A percentile compares a stretch with the other conserved stretches of the same genome.
Evolutionary conservation across 1,140 invertebrate genomes (phyloP).

Genomic region (Nilaparvata lugens): DNA sequence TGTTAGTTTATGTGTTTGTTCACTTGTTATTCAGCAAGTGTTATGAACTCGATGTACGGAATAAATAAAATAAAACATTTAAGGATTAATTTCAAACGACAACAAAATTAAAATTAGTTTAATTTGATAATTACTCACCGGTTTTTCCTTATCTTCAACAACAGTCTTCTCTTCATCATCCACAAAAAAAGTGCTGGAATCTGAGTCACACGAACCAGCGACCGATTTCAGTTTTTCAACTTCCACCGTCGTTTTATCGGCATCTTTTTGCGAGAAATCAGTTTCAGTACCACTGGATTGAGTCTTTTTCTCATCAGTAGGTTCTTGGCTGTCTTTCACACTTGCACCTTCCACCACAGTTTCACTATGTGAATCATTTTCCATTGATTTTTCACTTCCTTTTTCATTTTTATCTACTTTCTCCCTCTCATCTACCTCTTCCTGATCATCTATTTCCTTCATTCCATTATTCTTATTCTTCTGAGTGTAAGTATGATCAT

Average conservation of each 20-base stretch:
- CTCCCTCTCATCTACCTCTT: constrained; percentile 38
- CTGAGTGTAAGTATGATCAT: too few species aligned
- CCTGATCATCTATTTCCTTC: neutral
- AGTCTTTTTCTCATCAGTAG: neutral
- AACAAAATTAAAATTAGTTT: too few species aligned
- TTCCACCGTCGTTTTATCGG: neutral
- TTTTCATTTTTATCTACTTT: neutral
- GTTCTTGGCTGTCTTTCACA: neutral
- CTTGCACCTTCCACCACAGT: neutral
- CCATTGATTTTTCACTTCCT: neutral
- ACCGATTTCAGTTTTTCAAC: neutral
- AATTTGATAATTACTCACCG: too few species aligned
- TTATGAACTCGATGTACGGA: too few species aligned
- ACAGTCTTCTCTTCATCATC: neutral
- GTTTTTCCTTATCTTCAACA: neutral
- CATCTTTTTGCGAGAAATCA: neutral
- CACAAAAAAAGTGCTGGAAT: neutral
- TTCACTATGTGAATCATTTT: neutral
- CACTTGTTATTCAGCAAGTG: too few species aligned
- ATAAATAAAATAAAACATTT: too few species aligned
- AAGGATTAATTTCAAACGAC: too few species aligned
- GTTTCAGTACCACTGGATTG: neutral
- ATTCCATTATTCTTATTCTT: too few species aligned
- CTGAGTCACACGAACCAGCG: neutral
- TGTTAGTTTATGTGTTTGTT: too few species aligned